phyloP scores from a whole-genome alignment of 2,113 vertebrate species.

The Sus scrofa region DNA sequence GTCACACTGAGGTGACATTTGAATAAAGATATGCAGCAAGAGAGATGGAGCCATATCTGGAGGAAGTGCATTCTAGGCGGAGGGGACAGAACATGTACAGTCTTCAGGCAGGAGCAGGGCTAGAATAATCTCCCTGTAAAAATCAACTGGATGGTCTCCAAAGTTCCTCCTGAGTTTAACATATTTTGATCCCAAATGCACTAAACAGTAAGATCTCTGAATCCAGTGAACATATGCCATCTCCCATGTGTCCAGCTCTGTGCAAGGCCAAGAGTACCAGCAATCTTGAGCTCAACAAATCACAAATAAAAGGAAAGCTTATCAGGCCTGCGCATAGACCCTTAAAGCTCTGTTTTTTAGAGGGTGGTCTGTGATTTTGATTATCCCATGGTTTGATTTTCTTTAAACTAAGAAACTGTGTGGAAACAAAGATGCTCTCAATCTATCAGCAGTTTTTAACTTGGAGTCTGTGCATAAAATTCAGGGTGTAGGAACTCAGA shows the following conservation, averaged over 20 bases:
- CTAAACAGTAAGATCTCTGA: background rate
- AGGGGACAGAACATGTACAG: background rate
- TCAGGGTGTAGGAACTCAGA: background rate
- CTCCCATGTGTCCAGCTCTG: background rate
- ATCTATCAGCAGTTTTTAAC: background rate
- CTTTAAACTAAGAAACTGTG: background rate
- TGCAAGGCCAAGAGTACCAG: background rate
- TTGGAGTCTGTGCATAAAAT: background rate
- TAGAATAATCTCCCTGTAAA: background rate
- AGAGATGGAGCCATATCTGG: background rate
- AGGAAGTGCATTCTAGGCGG: background rate
- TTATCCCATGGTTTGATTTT: background rate
- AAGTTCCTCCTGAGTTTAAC: background rate
- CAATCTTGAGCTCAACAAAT: background rate
- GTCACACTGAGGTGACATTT: background rate
- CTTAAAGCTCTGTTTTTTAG: background rate
- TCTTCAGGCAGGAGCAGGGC: background rate
- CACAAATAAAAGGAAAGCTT: background rate
- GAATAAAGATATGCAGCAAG: background rate
- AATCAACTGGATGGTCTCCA: background rate
- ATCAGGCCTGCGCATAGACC: background rate
- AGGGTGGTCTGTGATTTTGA: background rate
- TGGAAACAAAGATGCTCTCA: background rate
- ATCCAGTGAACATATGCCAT: background rate
- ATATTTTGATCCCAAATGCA: background rate